Evolutionary conservation across 2,888 invertebrate species (phyloP), one percentile per base, ranked within the genome.

Genomic region (Clusia tigrina): DNA sequence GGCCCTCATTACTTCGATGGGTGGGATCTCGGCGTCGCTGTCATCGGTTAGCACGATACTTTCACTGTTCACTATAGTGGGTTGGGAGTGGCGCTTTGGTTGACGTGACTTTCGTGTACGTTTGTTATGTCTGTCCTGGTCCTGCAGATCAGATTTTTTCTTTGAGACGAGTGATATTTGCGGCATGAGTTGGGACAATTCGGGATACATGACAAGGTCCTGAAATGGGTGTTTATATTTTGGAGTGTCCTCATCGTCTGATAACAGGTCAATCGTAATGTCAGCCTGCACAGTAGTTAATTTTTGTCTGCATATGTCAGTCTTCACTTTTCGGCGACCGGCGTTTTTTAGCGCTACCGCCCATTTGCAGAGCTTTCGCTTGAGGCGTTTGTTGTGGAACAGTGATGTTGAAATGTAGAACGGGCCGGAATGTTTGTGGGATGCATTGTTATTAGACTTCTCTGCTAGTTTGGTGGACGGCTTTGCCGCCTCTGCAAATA

Each of bases 321-420:
- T 48, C 48, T 48, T 48, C 2, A 5, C 3, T n/a, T 57, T 62
- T 64, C 38, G 56, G 37, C 1, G 15, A 55, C 17, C 24, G 22
- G 54, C 42, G n/a, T n/a, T n/a, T 25, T 60, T 37, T 63, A 71
- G 60, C 23, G 70, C 71, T 51, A 73, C 69, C 62, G 71, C 69
- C 79, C 77, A 78, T 48, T 68, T 74, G 63, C 67, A 70, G 60
- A 78, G 72, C 24, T 74, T 76, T 32, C 71, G 69, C 62, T 79
- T 79, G n/a, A 81, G 74, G 26, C 81, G 80, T 66, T 77, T 71
- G 63, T 81, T 81, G 62, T 78, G 74, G 61, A 81, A 81, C 54
- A 80, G 69, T 57, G 69, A 71, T 18, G 77, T 66, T 26, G 82
- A 81, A 55, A 81, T 80, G 67, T 77, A 76, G 68, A 81, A 81